phyloP scores from a whole-genome alignment of 2,113 vertebrate species.

The Anarrhichthys ocellatus region DNA sequence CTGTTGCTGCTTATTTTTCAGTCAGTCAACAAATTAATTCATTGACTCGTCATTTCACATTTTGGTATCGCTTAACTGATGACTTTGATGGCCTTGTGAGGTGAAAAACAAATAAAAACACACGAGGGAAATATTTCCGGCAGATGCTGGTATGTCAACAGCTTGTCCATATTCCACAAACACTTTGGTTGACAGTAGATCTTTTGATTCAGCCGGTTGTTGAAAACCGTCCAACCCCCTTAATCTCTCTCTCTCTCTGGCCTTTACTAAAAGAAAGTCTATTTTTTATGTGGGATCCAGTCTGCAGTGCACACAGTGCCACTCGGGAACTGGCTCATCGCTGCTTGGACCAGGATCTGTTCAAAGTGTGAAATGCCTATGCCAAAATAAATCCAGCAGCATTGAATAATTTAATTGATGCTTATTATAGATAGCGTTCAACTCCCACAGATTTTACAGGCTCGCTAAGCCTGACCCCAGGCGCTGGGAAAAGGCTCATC shows the following conservation, averaged over 20 bases:
- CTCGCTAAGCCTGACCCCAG: slow-evolving; percentile 70
- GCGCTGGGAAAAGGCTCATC: slow-evolving; percentile 57
- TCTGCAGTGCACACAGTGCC: slow-evolving; percentile 35
- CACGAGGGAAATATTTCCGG: not conserved
- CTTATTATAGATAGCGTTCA: slow-evolving; percentile 78
- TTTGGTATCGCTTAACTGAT: not conserved
- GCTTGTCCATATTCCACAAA: slow-evolving; percentile 31
- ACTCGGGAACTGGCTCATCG: slow-evolving; percentile 58
- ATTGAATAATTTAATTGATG: slow-evolving; percentile 80
- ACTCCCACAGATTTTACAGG: slow-evolving; percentile 68
- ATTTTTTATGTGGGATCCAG: slow-evolving; percentile 19
- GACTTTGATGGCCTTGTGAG: slow-evolving; percentile 14
- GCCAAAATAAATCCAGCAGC: slow-evolving; percentile 76
- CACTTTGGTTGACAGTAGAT: slow-evolving; percentile 17
- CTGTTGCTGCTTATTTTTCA: not conserved
- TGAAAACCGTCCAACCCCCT: slow-evolving; percentile 26
- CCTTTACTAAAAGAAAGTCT: slow-evolving; percentile 29
- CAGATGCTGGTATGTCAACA: slow-evolving; percentile 34
- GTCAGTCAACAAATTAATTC: not conserved
- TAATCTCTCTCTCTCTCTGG: slow-evolving; percentile 23
- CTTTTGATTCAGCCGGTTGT: slow-evolving; percentile 38
- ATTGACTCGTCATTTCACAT: not conserved
- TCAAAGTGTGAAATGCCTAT: slow-evolving; percentile 66
- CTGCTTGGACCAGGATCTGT: slow-evolving; percentile 57
- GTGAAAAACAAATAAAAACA: not conserved